These are phyloP conservation scores for Eupsilia transversa DNA, from an alignment of 2,888 invertebrate species.

Conservation along the genomic window DNA sequence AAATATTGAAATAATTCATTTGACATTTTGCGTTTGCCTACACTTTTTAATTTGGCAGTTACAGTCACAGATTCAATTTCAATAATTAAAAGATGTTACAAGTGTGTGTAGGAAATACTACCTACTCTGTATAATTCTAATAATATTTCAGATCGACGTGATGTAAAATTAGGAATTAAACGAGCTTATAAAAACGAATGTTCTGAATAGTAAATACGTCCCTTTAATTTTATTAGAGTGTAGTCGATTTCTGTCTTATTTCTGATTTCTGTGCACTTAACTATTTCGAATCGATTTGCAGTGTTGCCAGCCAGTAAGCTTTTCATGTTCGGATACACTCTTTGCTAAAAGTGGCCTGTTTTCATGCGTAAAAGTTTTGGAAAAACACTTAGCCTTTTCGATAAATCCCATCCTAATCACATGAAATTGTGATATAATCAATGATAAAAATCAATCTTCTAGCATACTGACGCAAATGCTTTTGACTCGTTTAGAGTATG, in stretches of 20 bases:
- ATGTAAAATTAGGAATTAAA: no score
- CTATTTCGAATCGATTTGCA: not conserved
- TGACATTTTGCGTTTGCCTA: not conserved
- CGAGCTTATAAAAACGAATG: no score
- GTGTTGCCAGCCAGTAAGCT: conserved; percentile 11
- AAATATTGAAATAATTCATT: conserved; percentile 13
- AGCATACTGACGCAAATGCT: not conserved
- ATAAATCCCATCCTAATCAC: no score
- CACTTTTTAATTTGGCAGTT: not conserved
- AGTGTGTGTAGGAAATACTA: no score
- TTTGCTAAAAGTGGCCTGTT: not conserved
- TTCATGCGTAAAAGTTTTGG: not conserved
- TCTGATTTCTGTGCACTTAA: no score
- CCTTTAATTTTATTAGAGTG: no score
- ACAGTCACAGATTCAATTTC: not conserved
- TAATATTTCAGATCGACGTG: no score
- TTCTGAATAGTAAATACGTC: not conserved
- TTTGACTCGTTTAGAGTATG: not conserved
- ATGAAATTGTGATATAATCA: no score
- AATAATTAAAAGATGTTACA: not conserved
- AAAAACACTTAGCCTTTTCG: not conserved
- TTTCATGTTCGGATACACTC: conserved; percentile 29
- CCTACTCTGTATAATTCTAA: no score
- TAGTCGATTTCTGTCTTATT: no score
- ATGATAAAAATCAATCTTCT: no score